Base-by-base conservation (phyloP, 1,140 invertebrate genomes). In the Monochamus saltuarius region DNA sequence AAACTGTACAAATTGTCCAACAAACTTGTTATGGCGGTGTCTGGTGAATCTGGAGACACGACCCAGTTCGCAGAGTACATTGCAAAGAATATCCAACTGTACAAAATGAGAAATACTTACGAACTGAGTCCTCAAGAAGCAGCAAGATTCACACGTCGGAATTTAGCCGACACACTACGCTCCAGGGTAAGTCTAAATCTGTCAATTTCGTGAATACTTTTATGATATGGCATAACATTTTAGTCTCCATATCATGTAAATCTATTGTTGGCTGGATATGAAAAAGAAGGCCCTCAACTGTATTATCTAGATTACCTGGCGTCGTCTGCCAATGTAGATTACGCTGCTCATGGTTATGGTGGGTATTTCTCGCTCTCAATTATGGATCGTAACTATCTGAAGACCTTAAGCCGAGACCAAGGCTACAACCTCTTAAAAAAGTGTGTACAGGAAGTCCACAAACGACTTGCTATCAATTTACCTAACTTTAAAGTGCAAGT, bases 61-160 rank as follows among this genome's bases (percentile, higher is more conserved):
- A 90, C 88, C 35, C 96, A 99, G 73, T 99, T 99, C 82, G 94
- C 96, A 13, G 96, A 99, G 74, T 99, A 95, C 73, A 98, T 99
- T 70, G 87, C 90, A 0, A 98, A 99, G 80, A 99, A 99, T 78
- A 91, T 99, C 74, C 95, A 98, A 62, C 80, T 99, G 0, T 99
- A 99, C 74, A 98, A 98, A 82, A 98, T 99, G 92, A 87, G 95
- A 65, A 98, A 99, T 81, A 95, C 93, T 8, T 99, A 99, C 81
- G 96, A 98, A 75, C 77, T 99, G 45, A 92, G 92, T 11, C 94
- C 97, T 2, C 84, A 86, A 68, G 90, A 94, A 17, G 94, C 96
- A 11, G 94, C 96, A 2, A 89, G 89, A 74, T 99, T 95, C 72
- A 97, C 97, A 10, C 85, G 97, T 49, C 86, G 89, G 72, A 97